Percentiles rank a stretch among this genome's conserved stretches.
phyloP scores from a whole-genome alignment of 1,140 invertebrate species.

The Microplitis mediator region DNA sequence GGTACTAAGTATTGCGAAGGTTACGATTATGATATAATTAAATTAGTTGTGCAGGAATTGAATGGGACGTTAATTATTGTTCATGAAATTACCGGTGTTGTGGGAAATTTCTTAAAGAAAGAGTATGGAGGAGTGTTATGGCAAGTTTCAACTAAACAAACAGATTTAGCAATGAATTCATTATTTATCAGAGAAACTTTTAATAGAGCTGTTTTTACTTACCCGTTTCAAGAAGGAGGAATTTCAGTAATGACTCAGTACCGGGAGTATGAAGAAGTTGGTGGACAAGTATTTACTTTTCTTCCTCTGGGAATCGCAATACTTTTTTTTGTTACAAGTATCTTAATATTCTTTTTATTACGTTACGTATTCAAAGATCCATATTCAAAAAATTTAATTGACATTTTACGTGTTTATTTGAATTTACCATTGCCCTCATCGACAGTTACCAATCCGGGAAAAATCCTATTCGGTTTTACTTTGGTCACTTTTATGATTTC shows the following conservation, averaged over 20 bases:
- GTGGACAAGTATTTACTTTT: background rate
- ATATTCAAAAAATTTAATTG: background rate
- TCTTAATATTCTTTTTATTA: background rate
- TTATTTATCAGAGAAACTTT: background rate
- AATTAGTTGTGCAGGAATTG: too few relatives aligned
- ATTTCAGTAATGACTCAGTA: background rate
- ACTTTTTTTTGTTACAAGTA: background rate
- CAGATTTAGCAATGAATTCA: background rate
- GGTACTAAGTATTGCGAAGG: background rate
- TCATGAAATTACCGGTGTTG: too few relatives aligned
- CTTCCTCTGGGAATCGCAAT: background rate
- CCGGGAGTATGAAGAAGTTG: background rate
- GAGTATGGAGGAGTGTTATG: too few relatives aligned
- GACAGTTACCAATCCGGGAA: background rate
- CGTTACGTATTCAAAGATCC: background rate
- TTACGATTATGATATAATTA: background rate
- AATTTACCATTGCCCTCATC: background rate
- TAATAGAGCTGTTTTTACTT: background rate
- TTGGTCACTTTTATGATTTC: background rate
- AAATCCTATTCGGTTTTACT: background rate
- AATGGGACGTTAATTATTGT: background rate
- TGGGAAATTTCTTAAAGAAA: too few relatives aligned
- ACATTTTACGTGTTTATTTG: background rate
- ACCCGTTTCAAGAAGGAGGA: background rate
- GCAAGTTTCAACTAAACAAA: background rate